Evolutionary conservation across 2,113 vertebrate species (phyloP), one percentile per base, ranked within the genome.

Genomic region (Gavia stellata): DNA sequence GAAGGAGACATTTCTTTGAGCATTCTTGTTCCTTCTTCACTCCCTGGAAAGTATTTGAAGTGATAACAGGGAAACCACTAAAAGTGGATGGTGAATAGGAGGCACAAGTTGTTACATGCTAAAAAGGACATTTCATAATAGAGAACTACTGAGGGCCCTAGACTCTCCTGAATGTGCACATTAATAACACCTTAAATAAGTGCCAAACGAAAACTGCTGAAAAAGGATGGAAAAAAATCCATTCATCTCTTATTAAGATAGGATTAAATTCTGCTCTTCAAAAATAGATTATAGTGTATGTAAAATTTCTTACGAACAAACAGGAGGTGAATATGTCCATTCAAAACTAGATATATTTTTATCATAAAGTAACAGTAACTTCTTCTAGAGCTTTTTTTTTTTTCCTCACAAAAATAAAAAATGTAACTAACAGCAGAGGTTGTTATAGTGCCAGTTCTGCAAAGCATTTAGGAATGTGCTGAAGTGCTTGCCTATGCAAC

Each of bases 391-490:
- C 33, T 82, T 89, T 86, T 75, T 40, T 50, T 92, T 73, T 94
- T 89, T 72, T 78, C 38, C 21, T 24, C 45, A 63, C 93, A 88
- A 90, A 96, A 95, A 42, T 91, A 89, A 94, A 95, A 94, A 90
- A 95, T 73, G 34, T 86, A 96, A 67, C 89, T 83, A 93, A 85
- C 90, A 96, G 68, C 59, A 83, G 85, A 96, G 59, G 55, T 63
- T 81, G 91, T 90, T 88, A 89, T 61, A 86, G 56, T 82, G 71
- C 91, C 71, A 92, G 66, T 67, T 94, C 92, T 94, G 93, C 86
- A 97, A 94, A 91, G 86, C 94, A 94, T 92, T 96, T 96, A 95
- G 96, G 86, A 96, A 89, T 86, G 78, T 91, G 88, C 78, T 94
- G 92, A 95, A 96, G 93, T 90, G 85, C 88, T 92, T 97, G 34